These are phyloP conservation scores for Eretmocerus hayati DNA, from an alignment of 2,888 invertebrate genomes.

Conservation along the genomic window DNA sequence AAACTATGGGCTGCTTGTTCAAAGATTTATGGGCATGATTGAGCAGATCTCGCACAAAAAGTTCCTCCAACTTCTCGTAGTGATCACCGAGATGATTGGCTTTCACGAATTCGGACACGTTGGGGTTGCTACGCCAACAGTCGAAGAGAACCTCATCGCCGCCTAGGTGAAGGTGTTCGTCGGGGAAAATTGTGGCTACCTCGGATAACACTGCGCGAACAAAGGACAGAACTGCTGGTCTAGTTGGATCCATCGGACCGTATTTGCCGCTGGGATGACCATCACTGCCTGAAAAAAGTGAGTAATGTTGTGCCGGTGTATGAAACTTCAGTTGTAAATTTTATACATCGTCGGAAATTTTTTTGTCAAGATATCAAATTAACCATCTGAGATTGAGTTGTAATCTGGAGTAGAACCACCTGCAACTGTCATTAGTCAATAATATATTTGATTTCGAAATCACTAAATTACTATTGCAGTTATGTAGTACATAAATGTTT, in stretches of 20 bases:
- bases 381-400: too few species aligned
- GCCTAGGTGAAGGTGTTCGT: constrained; percentile 81
- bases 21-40: constrained; percentile 49
- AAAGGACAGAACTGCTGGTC: constrained; percentile 59
- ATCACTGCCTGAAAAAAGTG: not conserved
- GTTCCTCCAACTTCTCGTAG: constrained; percentile 57
- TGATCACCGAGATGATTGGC: constrained; percentile 50
- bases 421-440: too few species aligned
- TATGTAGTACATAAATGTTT: too few species aligned
- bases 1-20: constrained; percentile 56
- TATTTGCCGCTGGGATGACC: constrained; percentile 51
- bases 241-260: constrained; percentile 77
- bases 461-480: too few species aligned
- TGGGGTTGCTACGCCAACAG: constrained; percentile 72
- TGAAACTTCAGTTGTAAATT: too few species aligned
- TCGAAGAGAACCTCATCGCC: constrained; percentile 83
- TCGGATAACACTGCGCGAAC: constrained; percentile 63
- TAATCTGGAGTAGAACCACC: too few species aligned
- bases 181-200: constrained; percentile 65
- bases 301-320: too few species aligned
- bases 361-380: too few species aligned
- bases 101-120: constrained; percentile 57
- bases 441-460: too few species aligned
- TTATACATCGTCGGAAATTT: too few species aligned
- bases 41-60: constrained; percentile 60